Evolutionary conservation across 2,797 vertebrate genomes (phyloP), one percentile per base, ranked within the genome.

Genomic region (Sebastes diploproa): DNA sequence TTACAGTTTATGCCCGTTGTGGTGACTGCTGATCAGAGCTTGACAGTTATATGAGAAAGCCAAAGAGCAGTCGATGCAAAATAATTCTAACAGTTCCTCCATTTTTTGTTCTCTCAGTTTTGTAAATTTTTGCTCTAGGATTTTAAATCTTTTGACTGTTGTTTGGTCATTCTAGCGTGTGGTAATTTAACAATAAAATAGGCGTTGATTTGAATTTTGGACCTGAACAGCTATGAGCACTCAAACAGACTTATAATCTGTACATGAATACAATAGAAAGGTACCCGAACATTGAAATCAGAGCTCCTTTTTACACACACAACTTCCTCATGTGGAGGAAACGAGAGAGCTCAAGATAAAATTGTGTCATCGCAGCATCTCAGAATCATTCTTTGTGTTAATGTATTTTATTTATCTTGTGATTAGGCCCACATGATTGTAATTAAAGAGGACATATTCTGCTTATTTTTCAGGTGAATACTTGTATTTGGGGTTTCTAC

Each of bases 1-100:
- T 72, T 81, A 54, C 68, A 82, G 77, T 38, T 32, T 67, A 38
- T 65, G 65, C 36, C 42, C 20, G 4, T 13, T 54, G 67, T 81
- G 68, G 77, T 73, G 55, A 70, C 46, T 27, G 50, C 61, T 71
- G 64, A 56, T 75, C 58, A 67, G 52, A 58, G 32, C 14, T 58
- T 2, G 27, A 50, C 34, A 74, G 30, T 23, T 20, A 30, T 54
- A 20, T 66, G 12, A 50, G 36, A 63, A 64, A 63, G 30, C 5
- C 7, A 67, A 72, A 13, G 3, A 76, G 55, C 32, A 52, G 46
- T 72, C 23, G 10, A 13, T 32, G 46, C 7, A 7, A 72, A 42
- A 9, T 67, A 13, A 63, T 59, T 77, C 18, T 6, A 22, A 60
- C 20, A 5, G 5, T 69, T 36, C 7, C 9, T 11, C 5, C 1